phyloP scores from a whole-genome alignment of 2,113 vertebrate genomes.

The Ictidomys tridecemlineatus region DNA sequence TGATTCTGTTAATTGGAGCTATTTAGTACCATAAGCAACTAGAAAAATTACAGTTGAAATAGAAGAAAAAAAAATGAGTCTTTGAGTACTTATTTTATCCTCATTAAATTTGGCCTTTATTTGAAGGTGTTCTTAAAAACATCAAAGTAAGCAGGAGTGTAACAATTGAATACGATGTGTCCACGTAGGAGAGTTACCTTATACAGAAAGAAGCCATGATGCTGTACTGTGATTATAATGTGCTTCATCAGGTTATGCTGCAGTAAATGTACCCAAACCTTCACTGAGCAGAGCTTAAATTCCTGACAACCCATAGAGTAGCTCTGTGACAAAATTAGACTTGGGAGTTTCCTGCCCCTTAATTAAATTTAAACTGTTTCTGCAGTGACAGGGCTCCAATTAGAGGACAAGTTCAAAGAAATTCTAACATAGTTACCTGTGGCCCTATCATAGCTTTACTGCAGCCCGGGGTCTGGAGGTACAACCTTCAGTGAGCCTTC shows the following conservation, averaged over 20 bases:
- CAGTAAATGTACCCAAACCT: not conserved
- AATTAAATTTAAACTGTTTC: conserved; percentile 66
- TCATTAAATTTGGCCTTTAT: conserved; percentile 22
- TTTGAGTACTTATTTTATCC: conserved; percentile 30
- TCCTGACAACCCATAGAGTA: not conserved
- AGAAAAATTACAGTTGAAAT: conserved; percentile 22
- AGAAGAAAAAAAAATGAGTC: conserved; percentile 10
- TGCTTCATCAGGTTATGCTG: not conserved
- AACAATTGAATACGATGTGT: not conserved
- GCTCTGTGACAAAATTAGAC: conserved; percentile 60
- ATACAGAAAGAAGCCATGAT: not conserved
- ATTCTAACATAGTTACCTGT: conserved; percentile 31
- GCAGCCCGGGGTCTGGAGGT: not conserved
- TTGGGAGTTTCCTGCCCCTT: conserved; percentile 59
- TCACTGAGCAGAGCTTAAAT: not conserved
- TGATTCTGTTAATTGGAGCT: conserved; percentile 36
- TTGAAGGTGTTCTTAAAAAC: not conserved
- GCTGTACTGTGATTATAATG: fast-evolving
- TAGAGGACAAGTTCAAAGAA: conserved; percentile 48
- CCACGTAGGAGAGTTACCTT: not conserved
- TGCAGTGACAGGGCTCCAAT: conserved; percentile 51
- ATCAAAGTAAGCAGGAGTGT: not conserved
- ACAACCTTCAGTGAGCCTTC: not conserved
- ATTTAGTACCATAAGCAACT: conserved; percentile 57
- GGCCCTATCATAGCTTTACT: not conserved